Evolutionary conservation across 2,797 vertebrate species (phyloP).

Genomic region (Falco cherrug): DNA sequence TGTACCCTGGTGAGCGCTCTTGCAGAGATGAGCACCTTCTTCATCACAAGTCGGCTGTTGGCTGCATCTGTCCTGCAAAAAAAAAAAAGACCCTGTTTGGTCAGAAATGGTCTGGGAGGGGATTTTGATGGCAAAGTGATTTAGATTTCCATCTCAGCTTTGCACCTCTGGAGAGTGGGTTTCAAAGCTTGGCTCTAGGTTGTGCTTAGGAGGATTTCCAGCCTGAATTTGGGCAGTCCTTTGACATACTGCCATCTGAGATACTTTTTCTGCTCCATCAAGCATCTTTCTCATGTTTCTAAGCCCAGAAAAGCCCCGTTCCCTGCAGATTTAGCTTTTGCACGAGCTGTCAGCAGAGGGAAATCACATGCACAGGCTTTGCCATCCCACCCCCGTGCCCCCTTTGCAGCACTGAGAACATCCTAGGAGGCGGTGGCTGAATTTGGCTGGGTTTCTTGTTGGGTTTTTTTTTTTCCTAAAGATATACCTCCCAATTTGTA

Average conservation of each 20-base stretch:
- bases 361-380: background rate
- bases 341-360: background rate
- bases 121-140: background rate
- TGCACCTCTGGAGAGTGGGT: background rate
- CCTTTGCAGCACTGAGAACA: rapidly evolving
- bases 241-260: background rate
- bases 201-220: background rate
- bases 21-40: background rate
- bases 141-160: background rate
- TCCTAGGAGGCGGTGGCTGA: background rate
- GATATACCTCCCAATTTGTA: background rate
- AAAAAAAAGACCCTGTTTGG: background rate
- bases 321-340: background rate
- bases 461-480: background rate
- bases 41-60: background rate
- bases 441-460: background rate
- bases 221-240: background rate
- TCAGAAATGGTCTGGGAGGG: background rate
- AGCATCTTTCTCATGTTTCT: background rate
- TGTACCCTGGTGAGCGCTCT: rapidly evolving
- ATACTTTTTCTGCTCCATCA: rapidly evolving
- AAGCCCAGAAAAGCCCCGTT: background rate
- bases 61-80: rapidly evolving
- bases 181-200: background rate
- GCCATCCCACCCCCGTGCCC: background rate